Percentiles rank a stretch among this genome's conserved stretches.
phyloP scores from a whole-genome alignment of 2,113 vertebrate species.

The Lipotes vexillifer region DNA sequence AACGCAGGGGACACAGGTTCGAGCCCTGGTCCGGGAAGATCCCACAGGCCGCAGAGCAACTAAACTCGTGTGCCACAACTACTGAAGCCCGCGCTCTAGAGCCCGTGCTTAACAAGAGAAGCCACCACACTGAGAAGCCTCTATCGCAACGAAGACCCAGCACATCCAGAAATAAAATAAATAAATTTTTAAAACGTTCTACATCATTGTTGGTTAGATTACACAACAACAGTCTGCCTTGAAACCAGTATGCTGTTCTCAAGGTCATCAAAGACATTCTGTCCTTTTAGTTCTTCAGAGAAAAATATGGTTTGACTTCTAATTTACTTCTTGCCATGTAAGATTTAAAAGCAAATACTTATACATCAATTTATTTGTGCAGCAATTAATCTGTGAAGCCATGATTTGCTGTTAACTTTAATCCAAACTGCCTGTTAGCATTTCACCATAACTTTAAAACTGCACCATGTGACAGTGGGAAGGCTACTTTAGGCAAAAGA shows the following conservation, averaged over 20 bases:
- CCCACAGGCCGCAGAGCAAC: too few species aligned
- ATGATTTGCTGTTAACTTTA: not conserved
- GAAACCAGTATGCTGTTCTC: not conserved
- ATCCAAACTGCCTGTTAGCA: not conserved
- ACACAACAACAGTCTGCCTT: not conserved
- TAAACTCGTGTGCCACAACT: too few species aligned
- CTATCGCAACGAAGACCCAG: too few species aligned
- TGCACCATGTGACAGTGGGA: accelerated
- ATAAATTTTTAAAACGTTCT: too few species aligned
- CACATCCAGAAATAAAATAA: too few species aligned
- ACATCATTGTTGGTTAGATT: not conserved
- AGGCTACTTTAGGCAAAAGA: not conserved
- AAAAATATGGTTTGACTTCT: not conserved
- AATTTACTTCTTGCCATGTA: not conserved
- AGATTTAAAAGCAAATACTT: slow-evolving; percentile 34
- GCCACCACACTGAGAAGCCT: too few species aligned
- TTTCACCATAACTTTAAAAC: accelerated
- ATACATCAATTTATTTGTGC: not conserved
- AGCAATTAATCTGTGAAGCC: not conserved
- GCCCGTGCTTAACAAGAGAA: too few species aligned
- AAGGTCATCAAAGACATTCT: slow-evolving; percentile 20
- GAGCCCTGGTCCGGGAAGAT: too few species aligned
- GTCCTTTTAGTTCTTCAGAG: slow-evolving; percentile 12
- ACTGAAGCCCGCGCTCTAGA: too few species aligned
- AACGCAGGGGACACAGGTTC: too few species aligned